phyloP scores from a whole-genome alignment of 2,888 invertebrate species.

The Pyrrhia umbra region DNA sequence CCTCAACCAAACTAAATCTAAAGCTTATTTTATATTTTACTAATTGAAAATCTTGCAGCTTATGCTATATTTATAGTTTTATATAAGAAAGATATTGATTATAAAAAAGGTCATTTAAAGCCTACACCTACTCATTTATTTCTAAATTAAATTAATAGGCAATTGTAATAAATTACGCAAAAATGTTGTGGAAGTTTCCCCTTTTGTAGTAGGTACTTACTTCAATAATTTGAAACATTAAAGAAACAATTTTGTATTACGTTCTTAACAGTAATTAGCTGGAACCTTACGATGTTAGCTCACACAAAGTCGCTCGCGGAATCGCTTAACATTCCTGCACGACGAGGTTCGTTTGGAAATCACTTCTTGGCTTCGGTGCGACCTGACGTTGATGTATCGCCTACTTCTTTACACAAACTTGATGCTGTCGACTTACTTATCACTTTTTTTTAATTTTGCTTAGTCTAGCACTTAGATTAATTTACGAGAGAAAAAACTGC shows the following conservation, averaged over 20 bases:
- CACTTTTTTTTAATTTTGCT: slow-evolving; percentile 21
- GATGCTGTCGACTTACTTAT: slow-evolving; percentile 66
- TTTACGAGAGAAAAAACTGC: slow-evolving; percentile 9
- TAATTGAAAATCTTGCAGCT: no score
- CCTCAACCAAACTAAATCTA: no score
- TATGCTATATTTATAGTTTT: no score
- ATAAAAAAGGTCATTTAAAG: no score
- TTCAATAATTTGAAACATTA: slow-evolving; percentile 26
- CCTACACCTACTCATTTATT: no score
- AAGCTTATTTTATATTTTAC: no score
- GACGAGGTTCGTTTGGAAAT: slow-evolving; percentile 75
- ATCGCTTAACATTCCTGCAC: slow-evolving; percentile 76
- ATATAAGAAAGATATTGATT: no score
- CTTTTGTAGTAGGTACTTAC: slow-evolving; percentile 8
- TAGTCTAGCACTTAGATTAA: slow-evolving; percentile 3
- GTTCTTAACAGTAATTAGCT: slow-evolving; percentile 54
- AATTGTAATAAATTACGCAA: slow-evolving; percentile 26
- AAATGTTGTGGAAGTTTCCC: slow-evolving; percentile 14
- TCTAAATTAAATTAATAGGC: no score
- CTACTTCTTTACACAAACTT: slow-evolving; percentile 68
- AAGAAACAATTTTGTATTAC: slow-evolving; percentile 28
- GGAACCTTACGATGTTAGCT: slow-evolving; percentile 45
- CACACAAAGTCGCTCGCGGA: slow-evolving; percentile 48
- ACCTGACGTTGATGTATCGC: slow-evolving; percentile 82
- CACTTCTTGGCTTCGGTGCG: slow-evolving; percentile 72